A percentile compares a stretch with the other conserved stretches of the same genome.
Evolutionary conservation across 2,797 vertebrate genomes (phyloP).

Genomic region (Monodelphis domestica): DNA sequence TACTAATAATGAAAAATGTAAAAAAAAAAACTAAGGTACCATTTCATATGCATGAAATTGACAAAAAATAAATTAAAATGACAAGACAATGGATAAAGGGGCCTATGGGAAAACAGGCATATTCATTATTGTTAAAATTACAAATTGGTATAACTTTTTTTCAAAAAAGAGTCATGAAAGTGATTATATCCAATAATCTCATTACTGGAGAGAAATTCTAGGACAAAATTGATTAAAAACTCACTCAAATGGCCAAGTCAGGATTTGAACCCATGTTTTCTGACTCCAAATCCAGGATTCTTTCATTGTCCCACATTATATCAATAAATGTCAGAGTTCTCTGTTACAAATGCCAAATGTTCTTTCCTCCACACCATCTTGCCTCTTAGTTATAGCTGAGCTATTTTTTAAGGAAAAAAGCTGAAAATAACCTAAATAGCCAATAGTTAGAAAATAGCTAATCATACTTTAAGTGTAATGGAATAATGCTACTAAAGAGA

Average conservation of each 20-base stretch:
- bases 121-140: neutral
- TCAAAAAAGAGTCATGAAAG: neutral
- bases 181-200: neutral
- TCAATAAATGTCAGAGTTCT: too few species aligned
- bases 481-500: neutral
- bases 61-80: too few species aligned
- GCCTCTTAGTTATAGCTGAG: neutral
- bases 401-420: slow-evolving; percentile 12
- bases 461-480: neutral
- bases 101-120: neutral
- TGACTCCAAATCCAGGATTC: too few species aligned
- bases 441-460: neutral
- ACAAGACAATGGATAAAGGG: too few species aligned
- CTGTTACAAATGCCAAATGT: too few species aligned
- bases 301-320: neutral
- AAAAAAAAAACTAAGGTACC: too few species aligned
- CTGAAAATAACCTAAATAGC: neutral
- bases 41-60: too few species aligned
- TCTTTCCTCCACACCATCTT: neutral
- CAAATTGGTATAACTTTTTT: neutral
- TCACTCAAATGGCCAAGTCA: neutral
- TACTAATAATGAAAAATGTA: too few species aligned
- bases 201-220: neutral
- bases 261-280: neutral
- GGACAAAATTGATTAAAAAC: neutral